These are phyloP conservation scores for Druon quercuslanigerum DNA, from an alignment of 1,140 invertebrate genomes.

Conservation along the genomic window DNA sequence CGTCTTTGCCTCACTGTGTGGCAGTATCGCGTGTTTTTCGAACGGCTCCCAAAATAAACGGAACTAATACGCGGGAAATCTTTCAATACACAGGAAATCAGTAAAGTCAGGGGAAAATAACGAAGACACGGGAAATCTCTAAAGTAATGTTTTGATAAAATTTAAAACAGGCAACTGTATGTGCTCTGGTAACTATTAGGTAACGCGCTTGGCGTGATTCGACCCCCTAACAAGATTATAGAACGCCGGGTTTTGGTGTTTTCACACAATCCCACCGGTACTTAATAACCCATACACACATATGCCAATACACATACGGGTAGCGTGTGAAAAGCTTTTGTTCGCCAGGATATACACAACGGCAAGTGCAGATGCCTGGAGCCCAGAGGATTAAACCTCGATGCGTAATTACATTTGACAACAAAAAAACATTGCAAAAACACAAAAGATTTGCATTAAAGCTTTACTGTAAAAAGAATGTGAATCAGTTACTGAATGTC, in stretches of 20 bases:
- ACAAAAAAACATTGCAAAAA: constrained; percentile 24
- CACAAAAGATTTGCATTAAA: neutral
- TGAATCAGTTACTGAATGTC: no score
- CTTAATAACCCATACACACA: constrained; percentile 42
- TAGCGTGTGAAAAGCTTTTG: constrained; percentile 54
- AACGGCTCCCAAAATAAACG: no score
- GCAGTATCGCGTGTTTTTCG: no score
- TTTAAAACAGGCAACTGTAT: constrained; percentile 59
- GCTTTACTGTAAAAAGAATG: no score
- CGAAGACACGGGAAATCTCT: constrained; percentile 8
- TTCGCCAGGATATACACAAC: constrained; percentile 35
- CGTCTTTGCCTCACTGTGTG: no score
- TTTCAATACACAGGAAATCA: neutral
- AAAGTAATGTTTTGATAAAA: constrained; percentile 57
- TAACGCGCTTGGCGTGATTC: constrained; percentile 61
- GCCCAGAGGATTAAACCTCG: constrained; percentile 47
- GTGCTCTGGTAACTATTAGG: constrained; percentile 38
- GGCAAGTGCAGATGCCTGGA: constrained; percentile 40
- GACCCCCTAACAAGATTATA: constrained; percentile 64
- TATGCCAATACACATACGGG: constrained; percentile 33
- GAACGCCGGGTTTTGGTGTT: constrained; percentile 52
- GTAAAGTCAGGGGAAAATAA: constrained; percentile 16
- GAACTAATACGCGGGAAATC: neutral
- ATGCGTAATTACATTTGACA: constrained; percentile 43
- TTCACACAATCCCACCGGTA: constrained; percentile 53